Evolutionary conservation across 2,113 vertebrate genomes (phyloP).

Genomic region (Cervus canadensis): DNA sequence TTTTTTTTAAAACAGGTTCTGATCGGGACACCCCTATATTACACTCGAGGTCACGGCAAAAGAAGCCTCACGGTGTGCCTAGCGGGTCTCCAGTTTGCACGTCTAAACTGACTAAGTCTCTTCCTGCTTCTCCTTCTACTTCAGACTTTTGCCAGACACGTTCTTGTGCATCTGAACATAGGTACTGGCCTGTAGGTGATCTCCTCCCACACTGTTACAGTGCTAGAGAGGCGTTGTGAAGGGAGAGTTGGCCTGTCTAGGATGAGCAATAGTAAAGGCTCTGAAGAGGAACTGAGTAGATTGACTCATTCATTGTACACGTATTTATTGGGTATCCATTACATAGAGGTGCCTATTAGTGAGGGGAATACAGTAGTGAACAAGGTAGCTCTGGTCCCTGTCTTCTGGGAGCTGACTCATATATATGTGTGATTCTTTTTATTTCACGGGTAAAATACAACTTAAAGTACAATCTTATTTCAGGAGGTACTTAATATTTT

Average conservation of each 20-base stretch:
- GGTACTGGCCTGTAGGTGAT: slow-evolving; percentile 77
- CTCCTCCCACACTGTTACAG: background rate
- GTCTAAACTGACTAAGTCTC: slow-evolving; percentile 73
- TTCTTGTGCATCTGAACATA: slow-evolving; percentile 79
- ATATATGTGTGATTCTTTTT: background rate
- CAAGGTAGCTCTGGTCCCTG: background rate
- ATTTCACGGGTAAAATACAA: background rate
- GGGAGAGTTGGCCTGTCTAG: background rate
- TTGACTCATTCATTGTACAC: background rate
- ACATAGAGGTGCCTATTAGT: background rate
- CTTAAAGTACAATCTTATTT: background rate
- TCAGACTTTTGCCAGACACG: slow-evolving; percentile 83
- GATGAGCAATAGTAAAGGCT: background rate
- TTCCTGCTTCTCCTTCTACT: slow-evolving; percentile 80
- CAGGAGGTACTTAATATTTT: background rate
- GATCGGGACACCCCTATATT: slow-evolving; percentile 72
- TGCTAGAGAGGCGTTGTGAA: background rate
- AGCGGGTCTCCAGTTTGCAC: slow-evolving; percentile 64
- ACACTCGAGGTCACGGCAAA: slow-evolving; percentile 68
- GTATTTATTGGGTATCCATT: background rate
- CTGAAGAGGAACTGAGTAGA: background rate
- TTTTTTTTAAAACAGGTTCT: slow-evolving; percentile 69
- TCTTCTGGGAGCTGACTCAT: background rate
- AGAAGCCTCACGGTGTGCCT: slow-evolving; percentile 30
- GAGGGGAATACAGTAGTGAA: background rate